Evolutionary conservation across 1,140 invertebrate species (phyloP).

Genomic region (Chironomus tepperi): DNA sequence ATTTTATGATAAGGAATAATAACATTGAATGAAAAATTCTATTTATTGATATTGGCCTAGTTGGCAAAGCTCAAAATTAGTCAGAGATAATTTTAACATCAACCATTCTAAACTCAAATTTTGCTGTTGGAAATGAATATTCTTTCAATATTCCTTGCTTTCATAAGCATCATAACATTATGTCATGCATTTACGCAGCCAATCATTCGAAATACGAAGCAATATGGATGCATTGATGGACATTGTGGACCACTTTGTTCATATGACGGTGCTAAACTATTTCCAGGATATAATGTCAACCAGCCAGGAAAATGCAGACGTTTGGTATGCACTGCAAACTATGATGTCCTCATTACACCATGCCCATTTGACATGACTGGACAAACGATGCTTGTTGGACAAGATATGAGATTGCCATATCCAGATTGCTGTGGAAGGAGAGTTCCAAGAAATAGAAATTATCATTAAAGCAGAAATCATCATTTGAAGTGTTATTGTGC

Average conservation of each 20-base stretch:
- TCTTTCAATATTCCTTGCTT: background rate
- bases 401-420: background rate
- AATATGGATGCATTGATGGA: background rate
- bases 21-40: too few species aligned
- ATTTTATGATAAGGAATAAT: too few species aligned
- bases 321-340: background rate
- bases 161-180: background rate
- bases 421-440: background rate
- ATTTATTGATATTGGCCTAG: too few species aligned
- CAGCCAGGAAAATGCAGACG: background rate
- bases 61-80: too few species aligned
- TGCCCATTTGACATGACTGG: constrained; percentile 10
- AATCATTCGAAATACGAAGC: background rate
- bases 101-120: too few species aligned
- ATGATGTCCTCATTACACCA: background rate
- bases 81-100: too few species aligned
- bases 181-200: background rate
- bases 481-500: too few species aligned
- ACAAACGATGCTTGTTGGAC: background rate
- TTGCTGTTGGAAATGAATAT: too few species aligned
- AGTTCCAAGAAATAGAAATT: background rate
- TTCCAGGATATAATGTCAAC: background rate
- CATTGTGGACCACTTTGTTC: background rate
- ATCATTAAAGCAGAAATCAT: too few species aligned
- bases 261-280: background rate